These are phyloP conservation scores for Luehdorfia chinensis DNA, from an alignment of 1,140 invertebrate genomes.

Conservation along the genomic window DNA sequence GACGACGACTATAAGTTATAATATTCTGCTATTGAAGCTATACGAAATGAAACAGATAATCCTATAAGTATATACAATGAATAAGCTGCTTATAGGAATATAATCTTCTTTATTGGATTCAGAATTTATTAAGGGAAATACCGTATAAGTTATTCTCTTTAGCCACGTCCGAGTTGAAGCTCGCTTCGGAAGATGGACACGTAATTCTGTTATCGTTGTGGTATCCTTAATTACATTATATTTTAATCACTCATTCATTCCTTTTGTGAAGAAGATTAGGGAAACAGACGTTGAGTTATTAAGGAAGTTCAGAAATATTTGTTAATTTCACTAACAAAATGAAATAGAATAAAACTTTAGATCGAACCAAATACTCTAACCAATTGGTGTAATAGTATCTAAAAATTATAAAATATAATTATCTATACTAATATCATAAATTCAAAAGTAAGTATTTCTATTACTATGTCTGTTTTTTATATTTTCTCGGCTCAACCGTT, in stretches of 20 bases:
- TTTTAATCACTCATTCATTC: constrained; percentile 18
- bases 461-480: no score
- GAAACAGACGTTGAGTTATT: constrained; percentile 14
- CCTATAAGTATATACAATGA: constrained; percentile 10
- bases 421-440: no score
- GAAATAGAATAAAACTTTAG: no score
- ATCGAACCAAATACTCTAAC: no score
- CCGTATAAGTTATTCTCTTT: constrained; percentile 17
- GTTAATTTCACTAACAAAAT: not conserved
- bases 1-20: no score
- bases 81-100: constrained; percentile 14
- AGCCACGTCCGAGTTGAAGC: constrained; percentile 12
- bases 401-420: no score
- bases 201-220: constrained; percentile 18
- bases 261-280: constrained; percentile 12
- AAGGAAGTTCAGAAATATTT: constrained; percentile 4
- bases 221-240: constrained; percentile 18
- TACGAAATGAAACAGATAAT: constrained; percentile 10
- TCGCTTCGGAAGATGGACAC: constrained; percentile 14
- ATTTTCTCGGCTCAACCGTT: no score
- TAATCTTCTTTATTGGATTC: constrained; percentile 18
- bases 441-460: no score
- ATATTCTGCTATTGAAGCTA: no score
- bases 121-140: constrained; percentile 18
- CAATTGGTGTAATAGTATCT: no score